Evolutionary conservation across 2,113 vertebrate species (phyloP), one percentile per base, ranked within the genome.

Genomic region (Brachypodius melanocephalos): DNA sequence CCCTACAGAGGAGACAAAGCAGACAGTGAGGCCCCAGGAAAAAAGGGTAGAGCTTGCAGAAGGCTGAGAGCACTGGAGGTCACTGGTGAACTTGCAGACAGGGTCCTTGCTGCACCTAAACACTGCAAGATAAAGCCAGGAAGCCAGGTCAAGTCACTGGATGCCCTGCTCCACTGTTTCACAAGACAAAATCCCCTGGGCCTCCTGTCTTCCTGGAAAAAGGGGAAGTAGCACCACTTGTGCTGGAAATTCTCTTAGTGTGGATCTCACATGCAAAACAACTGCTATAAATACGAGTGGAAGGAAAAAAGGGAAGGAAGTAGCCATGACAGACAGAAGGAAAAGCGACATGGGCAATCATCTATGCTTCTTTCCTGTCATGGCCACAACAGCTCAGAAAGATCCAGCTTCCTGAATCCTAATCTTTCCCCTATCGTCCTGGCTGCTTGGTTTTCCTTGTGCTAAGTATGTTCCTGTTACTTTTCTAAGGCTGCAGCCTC

Each of bases 201-300:
- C 68, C 85, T 92, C 66, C 31, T 2, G 1, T 65, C 49, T 92
- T 88, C 89, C 90, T 58, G 55, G 65, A 84, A 90, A 96, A 97
- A 96, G n/a, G 40, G 69, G 95, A 97, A 97, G 86, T 82, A 66
- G 55, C 3, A 13, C 57, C 86, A 94, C 63, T 43, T 94, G 88
- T 28, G 6, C 58, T 97, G 97, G 96, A 97, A 97, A 97, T 90
- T 97, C 55, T 96, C 49, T 94, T 77, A 61, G 62, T 52, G 62
- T 96, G 61, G 75, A 92, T 86, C 88, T 93, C 94, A 93, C 58
- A 65, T 91, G 92, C 40, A 90, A 77, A 87, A 74, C 13, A 67
- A 90, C 66, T 65, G 62, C 94, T 97, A 95, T 96, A 97, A 95
- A 96, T 95, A 86, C 5, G 61, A 80, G 40, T 76, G 46, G 32